Evolutionary conservation across 1,140 invertebrate species (phyloP), one percentile per base, ranked within the genome.

Genomic region (Battus philenor): DNA sequence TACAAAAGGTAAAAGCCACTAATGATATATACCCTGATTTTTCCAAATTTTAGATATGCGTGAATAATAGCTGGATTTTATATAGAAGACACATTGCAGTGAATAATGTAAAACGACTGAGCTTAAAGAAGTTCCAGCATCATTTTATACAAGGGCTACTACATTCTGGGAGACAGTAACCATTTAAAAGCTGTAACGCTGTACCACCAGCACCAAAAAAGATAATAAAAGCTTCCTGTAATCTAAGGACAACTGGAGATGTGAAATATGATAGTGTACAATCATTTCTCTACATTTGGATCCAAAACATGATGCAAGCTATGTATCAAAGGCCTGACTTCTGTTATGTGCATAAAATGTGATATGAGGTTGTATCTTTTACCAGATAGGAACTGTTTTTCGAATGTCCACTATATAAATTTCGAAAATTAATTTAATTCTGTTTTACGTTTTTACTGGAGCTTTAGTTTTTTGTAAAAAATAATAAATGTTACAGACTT

Each of bases 1-100:
- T 57, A 61, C 45, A 54, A 54, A 50, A 54, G 50, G 2, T 30
- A 54, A 50, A 54, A 47, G 54, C 46, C 51, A 58, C 26, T 36
- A 49, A 47, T 58, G 43, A 49, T 54, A 58, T 41, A 52, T 54
- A 47, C 46, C 49, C 0, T 52, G 54, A 44, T 47, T 57, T 50
- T 53, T 47, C 4, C 54, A 60, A 53, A 55, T 59, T 12, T 51
- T 55, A 50, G 47, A 57, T 27, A 50, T 54, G 53, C 44, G 18
- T 49, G 22, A 53, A 53, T 16, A 53, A 60, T 52, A 34, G 34
- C 39, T 60, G 58, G 54, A 20, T 60, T 41, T 38, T 53, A 12
- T 56, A 60, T 53, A 27, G 44, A 9, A 49, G 44, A 31, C 44
- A 59, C 30, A 50, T 29, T 47, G 30, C 2, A 11, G 11, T 31